phyloP scores from a whole-genome alignment of 2,797 vertebrate genomes.

The Fistularia tabacaria region DNA sequence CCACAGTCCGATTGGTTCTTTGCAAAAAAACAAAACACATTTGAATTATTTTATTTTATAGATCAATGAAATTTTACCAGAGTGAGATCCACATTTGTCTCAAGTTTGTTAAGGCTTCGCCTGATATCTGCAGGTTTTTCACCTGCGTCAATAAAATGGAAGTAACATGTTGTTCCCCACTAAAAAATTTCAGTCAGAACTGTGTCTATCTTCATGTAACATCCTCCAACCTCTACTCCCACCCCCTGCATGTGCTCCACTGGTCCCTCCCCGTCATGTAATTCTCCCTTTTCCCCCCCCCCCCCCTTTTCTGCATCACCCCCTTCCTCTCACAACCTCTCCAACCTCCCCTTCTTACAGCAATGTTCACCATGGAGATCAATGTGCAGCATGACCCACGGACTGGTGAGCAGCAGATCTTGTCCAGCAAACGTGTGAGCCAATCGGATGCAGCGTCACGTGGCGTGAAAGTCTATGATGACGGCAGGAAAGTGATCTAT shows the following conservation, averaged over 20 bases:
- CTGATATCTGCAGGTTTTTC: too few species aligned
- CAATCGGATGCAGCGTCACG: conserved; percentile 84
- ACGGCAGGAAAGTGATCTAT: conserved; percentile 93
- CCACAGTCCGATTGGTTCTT: too few species aligned
- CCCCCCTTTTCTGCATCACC: conserved; percentile 18
- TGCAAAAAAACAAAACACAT: too few species aligned
- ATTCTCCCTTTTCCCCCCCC: conserved; percentile 14
- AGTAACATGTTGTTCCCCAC: too few species aligned
- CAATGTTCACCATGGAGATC: conserved; percentile 98
- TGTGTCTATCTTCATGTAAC: conserved; percentile 38
- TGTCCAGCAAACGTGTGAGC: conserved; percentile 86
- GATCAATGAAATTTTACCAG: too few species aligned
- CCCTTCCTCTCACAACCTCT: conserved; percentile 6
- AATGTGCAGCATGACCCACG: conserved; percentile 94
- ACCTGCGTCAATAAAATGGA: too few species aligned
- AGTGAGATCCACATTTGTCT: too few species aligned
- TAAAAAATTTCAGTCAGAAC: too few species aligned
- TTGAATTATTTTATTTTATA: too few species aligned
- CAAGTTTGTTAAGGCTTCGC: too few species aligned
- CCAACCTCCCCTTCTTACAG: conserved; percentile 71
- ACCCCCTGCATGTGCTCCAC: conserved; percentile 46
- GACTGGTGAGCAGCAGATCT: conserved; percentile 91
- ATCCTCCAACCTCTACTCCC: conserved; percentile 9
- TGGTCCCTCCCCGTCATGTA: conserved; percentile 21
- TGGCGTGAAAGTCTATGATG: conserved; percentile 93